Base-by-base conservation (phyloP, 2,113 vertebrate genomes). In the Trogon melanurus region DNA sequence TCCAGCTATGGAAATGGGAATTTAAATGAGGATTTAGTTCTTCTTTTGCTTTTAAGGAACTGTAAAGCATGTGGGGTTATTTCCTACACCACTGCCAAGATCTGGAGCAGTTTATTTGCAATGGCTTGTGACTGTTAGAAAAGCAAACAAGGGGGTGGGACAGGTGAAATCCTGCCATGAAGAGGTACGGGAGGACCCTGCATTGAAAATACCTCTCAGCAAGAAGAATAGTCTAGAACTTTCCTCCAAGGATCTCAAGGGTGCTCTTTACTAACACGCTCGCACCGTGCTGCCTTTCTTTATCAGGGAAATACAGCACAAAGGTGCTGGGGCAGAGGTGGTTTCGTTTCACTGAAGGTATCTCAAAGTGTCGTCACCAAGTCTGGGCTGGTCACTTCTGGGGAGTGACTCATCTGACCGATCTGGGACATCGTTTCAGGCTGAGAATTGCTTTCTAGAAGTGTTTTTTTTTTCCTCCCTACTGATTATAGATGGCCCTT, bases 271-370 rank as follows among this genome's bases (percentile, higher is more conserved):
- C n/a, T 8, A 0, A 3, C 74, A 10, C 2, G 4, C 20, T 47
- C 23, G 6, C 79, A 3, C 4, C 2, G 1, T 2, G 2, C 67
- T 10, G 50, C 56, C 67, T 36, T 18, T 38, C 47, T 2, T 10
- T 13, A 7, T 1, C 73, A 9, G 73, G 34, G 57, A 38, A 18
- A 17, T 14, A 19, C 30, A 85, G 69, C 56, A 66, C 83, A n/a
- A 16, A 53, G 71, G 8, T 23, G 47, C 23, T 14, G 50, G 34
- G 53, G 41, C 0, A 0, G 34, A 38, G 38, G 9, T 8, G 45
- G 7, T 16, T 45, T 41, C n/a, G 3, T 38, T 27, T 15, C 78
- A 4, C 58, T 10, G 8, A 8, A 73, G 20, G 76, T 26, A 12
- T 36, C 85, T 19, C 13, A 6, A 44, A 61, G 27, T 4, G 20